Percentiles rank a stretch among this genome's conserved stretches.
Conservation (phyloP, 2,797 vertebrate genomes). For the Nannoperca obscura region DNA sequence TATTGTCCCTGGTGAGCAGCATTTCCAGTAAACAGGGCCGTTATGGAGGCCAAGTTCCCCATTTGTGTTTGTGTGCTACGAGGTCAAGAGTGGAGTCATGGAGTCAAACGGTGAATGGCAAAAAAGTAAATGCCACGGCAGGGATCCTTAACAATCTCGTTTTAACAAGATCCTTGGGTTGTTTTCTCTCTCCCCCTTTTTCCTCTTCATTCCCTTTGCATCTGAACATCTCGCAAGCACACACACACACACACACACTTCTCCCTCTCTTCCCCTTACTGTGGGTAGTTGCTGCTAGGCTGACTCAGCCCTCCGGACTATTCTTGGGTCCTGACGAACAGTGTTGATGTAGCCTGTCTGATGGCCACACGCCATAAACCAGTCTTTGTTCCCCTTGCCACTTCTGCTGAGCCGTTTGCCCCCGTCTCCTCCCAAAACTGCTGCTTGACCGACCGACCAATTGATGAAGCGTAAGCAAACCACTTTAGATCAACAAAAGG, state of each 20-base stretch:
- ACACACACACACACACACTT: conserved; percentile 70
- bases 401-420: conserved; percentile 71
- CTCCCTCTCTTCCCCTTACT: conserved; percentile 63
- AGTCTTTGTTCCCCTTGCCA: conserved; percentile 77
- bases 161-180: conserved; percentile 77
- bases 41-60: conserved; percentile 62
- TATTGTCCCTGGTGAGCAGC: conserved; percentile 81
- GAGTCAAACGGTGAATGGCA: conserved; percentile 75
- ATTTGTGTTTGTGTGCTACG: conserved; percentile 68
- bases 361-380: conserved; percentile 77
- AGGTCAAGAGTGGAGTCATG: conserved; percentile 76
- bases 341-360: conserved; percentile 82
- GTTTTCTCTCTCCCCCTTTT: conserved; percentile 65
- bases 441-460: conserved; percentile 67
- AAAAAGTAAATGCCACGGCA: conserved; percentile 76
- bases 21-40: conserved; percentile 85
- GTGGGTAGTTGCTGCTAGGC: conserved; percentile 78
- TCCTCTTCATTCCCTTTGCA: conserved; percentile 57
- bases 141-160: conserved; percentile 69
- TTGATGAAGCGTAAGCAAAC: conserved; percentile 77
- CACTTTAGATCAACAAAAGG: conserved; percentile 73
- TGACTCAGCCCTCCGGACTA: conserved; percentile 84
- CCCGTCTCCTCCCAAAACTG: conserved; percentile 64
- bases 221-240: conserved; percentile 70
- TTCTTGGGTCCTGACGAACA: conserved; percentile 80